Evolutionary conservation across 92 coral and sea anemone genomes (phyloP).

Genomic region (Zoanthus sansibaricus): DNA sequence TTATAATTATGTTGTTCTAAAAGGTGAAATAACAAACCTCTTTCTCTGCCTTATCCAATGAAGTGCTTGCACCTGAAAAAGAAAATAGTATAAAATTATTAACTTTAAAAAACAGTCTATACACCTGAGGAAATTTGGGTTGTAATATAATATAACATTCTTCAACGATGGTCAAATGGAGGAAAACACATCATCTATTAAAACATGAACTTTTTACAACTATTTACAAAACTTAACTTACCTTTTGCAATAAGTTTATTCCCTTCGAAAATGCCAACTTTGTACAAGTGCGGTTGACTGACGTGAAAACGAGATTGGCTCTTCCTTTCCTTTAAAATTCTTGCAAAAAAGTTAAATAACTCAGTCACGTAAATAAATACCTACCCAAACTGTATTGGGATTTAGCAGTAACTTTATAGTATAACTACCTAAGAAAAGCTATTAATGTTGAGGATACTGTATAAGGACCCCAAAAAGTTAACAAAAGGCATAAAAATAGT

Average conservation of each 20-base stretch:
- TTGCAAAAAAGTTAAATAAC: conserved; percentile 2
- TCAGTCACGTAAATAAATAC: background rate
- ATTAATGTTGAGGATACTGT: too few species aligned
- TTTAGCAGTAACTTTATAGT: too few species aligned
- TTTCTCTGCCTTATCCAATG: conserved; percentile 84
- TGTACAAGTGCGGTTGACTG: conserved; percentile 62
- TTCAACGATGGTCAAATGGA: background rate
- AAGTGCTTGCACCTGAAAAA: conserved; percentile 44
- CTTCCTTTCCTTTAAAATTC: conserved; percentile 64
- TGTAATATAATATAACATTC: background rate
- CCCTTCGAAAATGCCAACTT: conserved; percentile 75
- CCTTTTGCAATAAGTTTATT: conserved; percentile 79
- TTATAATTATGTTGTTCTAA: too few species aligned
- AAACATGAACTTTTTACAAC: background rate
- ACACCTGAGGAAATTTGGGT: background rate
- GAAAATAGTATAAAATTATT: background rate
- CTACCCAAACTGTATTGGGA: background rate
- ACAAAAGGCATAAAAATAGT: too few species aligned
- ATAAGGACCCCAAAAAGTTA: too few species aligned
- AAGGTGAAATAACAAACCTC: conserved; percentile 61
- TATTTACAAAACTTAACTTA: background rate
- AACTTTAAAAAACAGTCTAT: conserved; percentile 13
- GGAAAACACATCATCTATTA: background rate
- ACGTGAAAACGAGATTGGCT: conserved; percentile 59
- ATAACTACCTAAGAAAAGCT: too few species aligned